Evolutionary conservation across 2,113 vertebrate genomes (phyloP).

Genomic region (Myiopsitta monachus): DNA sequence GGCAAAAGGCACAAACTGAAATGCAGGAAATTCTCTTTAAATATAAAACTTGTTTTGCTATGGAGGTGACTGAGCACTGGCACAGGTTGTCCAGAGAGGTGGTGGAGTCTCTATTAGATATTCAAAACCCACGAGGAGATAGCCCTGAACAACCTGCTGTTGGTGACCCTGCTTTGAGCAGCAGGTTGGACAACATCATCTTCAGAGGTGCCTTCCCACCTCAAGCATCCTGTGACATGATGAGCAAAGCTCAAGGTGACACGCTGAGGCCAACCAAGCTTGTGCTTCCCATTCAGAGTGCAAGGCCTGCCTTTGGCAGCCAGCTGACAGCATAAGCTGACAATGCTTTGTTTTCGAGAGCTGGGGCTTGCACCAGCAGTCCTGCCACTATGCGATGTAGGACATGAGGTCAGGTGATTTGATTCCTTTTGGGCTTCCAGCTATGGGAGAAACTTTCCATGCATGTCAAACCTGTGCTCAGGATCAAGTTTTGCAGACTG

Average conservation of each 20-base stretch:
- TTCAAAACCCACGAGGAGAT: not conserved
- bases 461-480: not conserved
- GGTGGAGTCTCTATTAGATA: not conserved
- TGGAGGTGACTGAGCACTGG: not conserved
- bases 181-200: rapidly evolving
- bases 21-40: not conserved
- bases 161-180: not conserved
- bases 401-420: not conserved
- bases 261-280: not conserved
- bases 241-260: not conserved
- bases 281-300: not conserved
- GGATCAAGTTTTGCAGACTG: not conserved
- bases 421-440: not conserved
- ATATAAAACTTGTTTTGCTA: not conserved
- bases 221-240: not conserved
- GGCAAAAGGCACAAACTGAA: not conserved
- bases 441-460: not conserved
- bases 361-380: not conserved
- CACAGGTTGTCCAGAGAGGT: not conserved
- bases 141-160: not conserved
- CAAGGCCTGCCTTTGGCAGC: not conserved
- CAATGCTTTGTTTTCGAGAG: not conserved
- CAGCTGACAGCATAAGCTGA: not conserved
- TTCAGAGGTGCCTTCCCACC: not conserved
- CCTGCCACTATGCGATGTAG: not conserved